These are phyloP conservation scores for Macrophya annulata DNA, from an alignment of 2,888 invertebrate species.

Conservation along the genomic window DNA sequence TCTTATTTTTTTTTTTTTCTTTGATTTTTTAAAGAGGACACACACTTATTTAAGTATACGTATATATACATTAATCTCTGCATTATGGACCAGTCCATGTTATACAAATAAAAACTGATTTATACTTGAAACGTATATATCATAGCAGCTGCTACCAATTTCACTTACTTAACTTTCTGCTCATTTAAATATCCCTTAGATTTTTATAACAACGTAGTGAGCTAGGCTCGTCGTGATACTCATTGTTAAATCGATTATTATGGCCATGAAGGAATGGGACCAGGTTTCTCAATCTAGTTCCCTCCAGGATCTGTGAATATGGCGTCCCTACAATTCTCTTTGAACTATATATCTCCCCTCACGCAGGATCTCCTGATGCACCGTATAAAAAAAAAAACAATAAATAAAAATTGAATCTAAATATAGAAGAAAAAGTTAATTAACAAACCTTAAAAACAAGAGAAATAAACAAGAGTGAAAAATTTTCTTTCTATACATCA, in stretches of 20 bases:
- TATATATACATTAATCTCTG: background rate
- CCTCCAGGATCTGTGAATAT: constrained; percentile 29
- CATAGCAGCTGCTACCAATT: constrained; percentile 42
- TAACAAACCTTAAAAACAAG: too few relatives aligned
- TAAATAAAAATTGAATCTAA: too few relatives aligned
- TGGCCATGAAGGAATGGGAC: background rate
- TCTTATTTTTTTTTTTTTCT: background rate
- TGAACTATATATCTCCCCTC: constrained; percentile 2
- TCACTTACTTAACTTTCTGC: constrained; percentile 31
- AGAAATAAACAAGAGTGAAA: too few relatives aligned
- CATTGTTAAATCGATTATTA: constrained; percentile 49
- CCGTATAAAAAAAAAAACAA: background rate
- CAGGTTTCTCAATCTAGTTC: constrained; percentile 45
- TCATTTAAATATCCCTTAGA: background rate
- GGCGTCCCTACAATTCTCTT: background rate
- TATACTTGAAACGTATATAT: background rate
- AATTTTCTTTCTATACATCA: too few relatives aligned
- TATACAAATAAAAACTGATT: constrained; percentile 45
- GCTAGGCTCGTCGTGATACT: background rate
- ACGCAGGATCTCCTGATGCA: background rate
- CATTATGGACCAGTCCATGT: constrained; percentile 7
- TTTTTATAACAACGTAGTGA: constrained; percentile 4
- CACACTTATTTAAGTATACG: background rate
- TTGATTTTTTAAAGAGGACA: background rate
- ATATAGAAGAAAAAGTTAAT: too few relatives aligned